A percentile compares a stretch with the other conserved stretches of the same genome.
Conservation (phyloP, 2,113 vertebrate species). For the Chinchilla lanigera region DNA sequence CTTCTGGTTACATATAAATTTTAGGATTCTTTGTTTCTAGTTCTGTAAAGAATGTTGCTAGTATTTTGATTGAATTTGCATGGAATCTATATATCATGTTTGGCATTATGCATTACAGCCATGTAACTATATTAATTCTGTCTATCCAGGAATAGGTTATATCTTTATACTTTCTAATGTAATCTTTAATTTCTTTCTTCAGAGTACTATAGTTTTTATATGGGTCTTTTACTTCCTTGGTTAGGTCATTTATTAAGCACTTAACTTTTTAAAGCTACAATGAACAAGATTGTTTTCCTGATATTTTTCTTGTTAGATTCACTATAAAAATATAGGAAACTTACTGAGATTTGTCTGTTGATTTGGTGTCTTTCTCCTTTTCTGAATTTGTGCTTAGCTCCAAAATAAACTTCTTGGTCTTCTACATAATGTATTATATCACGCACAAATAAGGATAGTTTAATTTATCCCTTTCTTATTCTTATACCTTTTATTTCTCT, state of each 20-base stretch:
- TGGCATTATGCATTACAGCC: background rate
- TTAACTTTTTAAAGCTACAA: background rate
- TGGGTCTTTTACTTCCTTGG: background rate
- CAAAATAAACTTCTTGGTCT: background rate
- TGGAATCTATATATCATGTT: background rate
- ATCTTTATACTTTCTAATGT: background rate
- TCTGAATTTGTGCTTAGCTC: background rate
- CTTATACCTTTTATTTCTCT: background rate
- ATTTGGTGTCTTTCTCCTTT: background rate
- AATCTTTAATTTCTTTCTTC: background rate
- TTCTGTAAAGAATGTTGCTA: background rate
- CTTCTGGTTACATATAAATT: background rate
- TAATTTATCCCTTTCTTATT: background rate
- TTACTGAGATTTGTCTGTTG: background rate
- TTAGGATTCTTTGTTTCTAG: background rate
- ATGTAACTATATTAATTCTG: background rate
- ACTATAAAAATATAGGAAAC: background rate
- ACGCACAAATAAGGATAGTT: background rate
- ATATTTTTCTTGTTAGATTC: background rate
- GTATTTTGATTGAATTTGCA: background rate
- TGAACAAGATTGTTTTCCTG: background rate
- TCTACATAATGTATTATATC: background rate
- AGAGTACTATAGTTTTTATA: background rate
- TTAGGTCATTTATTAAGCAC: background rate
- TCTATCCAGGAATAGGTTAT: background rate